Evolutionary conservation across 2,113 vertebrate species (phyloP), one percentile per base, ranked within the genome.

Genomic region (Chinchilla lanigera): DNA sequence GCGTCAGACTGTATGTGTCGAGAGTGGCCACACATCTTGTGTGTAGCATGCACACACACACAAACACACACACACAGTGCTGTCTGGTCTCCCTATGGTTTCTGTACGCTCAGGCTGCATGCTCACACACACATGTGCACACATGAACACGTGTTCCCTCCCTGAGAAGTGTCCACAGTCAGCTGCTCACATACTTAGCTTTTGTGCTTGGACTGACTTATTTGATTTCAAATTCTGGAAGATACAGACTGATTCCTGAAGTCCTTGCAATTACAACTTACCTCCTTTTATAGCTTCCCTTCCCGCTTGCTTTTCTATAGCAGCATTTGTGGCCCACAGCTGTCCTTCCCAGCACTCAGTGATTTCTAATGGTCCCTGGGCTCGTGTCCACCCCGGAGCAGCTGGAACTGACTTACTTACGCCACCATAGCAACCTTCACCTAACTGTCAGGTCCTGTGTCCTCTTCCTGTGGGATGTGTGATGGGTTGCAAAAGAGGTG

Each of bases 41-140:
- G 41, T 75, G 73, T 24, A 77, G 73, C 44, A 47, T n/a, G n/a
- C 73, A 77, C 44, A 75, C 22, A 41, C 13, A 44, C 71, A 24
- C n/a, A 41, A n/a, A 47, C 73, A 77, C 44, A 75, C 22, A 41
- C 13, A 44, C 71, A 24, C n/a, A 41, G 71, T 75, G 73, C 24
- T 47, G 41, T 52, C 75, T 47, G 19, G 47, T 6, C 7, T 19
- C 14, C 30, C 47, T 30, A 19, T 52, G 47, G 47, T 28, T 52
- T 78, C 47, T 33, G 47, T 33, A 28, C 8, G 44, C 75, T 52
- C 75, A 50, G 47, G 47, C 30, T 67, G 58, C 28, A 8, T 1
- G 1, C 1, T 4, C 20, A 54, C 24, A 24, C 54, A 2, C 3
- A 7, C 47, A n/a, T 1, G 0, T 3, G 0, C 30, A 1, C 11